Base-by-base conservation (phyloP, 2,113 vertebrate species). In the Syrrhaptes paradoxus region DNA sequence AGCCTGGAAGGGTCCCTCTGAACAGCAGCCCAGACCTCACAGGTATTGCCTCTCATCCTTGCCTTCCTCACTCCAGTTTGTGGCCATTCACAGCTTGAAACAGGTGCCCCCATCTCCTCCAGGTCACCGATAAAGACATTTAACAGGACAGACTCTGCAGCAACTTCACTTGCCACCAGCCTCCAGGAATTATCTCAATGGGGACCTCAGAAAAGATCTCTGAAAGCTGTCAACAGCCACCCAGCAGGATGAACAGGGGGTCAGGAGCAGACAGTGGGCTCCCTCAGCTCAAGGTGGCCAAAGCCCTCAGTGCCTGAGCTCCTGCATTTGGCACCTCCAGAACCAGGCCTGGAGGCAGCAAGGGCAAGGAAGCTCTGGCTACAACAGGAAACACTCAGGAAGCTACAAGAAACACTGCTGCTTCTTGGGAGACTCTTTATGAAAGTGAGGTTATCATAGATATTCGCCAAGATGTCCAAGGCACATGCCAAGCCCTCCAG, bases 401-500 rank as follows among this genome's bases (percentile, higher is more conserved):
- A 87, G 62, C 43, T 63, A 13, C 31, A 79, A 75, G 38, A 68
- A 51, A 57, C n/a, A 70, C 43, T 17, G 14, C 7, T 21, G 26
- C 59, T 87, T 52, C 45, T 12, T 46, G 32, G 1, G 20, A 21
- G 24, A 7, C 43, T 74, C 16, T 51, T 58, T 34, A 8, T 8
- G 5, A 63, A 75, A 75, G 31, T 4, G 1, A 70, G 7, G 3
- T 58, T 76, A 63, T 17, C 48, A 28, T 0, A 38, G 12, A n/a
- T 24, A 10, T n/a, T 73, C 75, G 45, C 29, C 25, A 70, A 48
- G 18, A 48, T 10, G 17, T 32, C 22, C 45, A 72, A 70, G 57
- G 21, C 28, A 49, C 5, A 16, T 7, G 8, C 6, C 36, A 57
- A 58, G 31, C 31, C 34, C 34, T 51, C 45, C 1, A 6, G 43